These are phyloP conservation scores for Tinea trinotella DNA, from an alignment of 2,888 invertebrate species.

Conservation along the genomic window DNA sequence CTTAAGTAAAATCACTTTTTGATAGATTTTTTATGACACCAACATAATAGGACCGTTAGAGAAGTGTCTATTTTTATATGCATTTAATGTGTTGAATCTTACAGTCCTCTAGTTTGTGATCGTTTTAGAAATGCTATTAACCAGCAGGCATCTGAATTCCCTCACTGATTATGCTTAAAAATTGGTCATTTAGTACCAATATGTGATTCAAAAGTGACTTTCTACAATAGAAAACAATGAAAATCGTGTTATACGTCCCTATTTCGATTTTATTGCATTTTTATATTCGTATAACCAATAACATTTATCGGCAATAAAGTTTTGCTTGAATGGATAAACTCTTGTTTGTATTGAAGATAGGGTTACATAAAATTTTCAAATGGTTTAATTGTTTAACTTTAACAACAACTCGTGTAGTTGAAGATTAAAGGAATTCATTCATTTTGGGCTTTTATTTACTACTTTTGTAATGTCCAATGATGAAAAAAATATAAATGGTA, in stretches of 20 bases:
- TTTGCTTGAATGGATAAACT: neutral
- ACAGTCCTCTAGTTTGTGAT: constrained; percentile 35
- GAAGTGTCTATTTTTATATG: constrained; percentile 39
- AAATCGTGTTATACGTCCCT: constrained; percentile 23
- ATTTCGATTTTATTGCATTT: constrained; percentile 24
- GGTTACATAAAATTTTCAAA: too few relatives aligned
- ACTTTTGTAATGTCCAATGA: too few relatives aligned
- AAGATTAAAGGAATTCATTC: too few relatives aligned
- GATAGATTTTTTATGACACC: constrained; percentile 13
- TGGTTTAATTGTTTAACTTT: too few relatives aligned
- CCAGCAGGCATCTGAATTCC: constrained; percentile 38
- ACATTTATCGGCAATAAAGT: constrained; percentile 19
- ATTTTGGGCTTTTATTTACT: too few relatives aligned
- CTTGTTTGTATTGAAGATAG: neutral
- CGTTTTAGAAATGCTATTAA: constrained; percentile 35
- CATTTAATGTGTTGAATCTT: constrained; percentile 48
- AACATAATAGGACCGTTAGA: constrained; percentile 27
- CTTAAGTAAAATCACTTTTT: constrained; percentile 2
- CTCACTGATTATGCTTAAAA: neutral
- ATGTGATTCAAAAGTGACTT: constrained; percentile 1
- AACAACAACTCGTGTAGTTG: too few relatives aligned
- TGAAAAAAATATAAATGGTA: too few relatives aligned
- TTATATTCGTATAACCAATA: constrained; percentile 32
- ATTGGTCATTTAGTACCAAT: constrained; percentile 9
- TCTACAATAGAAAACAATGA: constrained; percentile 38